Evolutionary conservation across 2,888 invertebrate species (phyloP).

Genomic region (Dryocosmus kuriphilus): DNA sequence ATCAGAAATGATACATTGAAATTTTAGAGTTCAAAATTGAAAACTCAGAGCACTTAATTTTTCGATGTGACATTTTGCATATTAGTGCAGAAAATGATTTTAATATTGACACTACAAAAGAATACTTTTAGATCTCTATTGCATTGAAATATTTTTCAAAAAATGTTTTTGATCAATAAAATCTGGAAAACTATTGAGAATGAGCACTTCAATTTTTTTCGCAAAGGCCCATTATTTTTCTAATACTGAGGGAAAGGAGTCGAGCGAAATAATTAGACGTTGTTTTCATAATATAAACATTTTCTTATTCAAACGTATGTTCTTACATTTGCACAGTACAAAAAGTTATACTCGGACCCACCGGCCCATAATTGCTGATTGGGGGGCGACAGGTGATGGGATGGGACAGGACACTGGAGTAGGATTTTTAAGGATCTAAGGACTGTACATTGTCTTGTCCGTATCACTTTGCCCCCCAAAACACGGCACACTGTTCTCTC

Average conservation of each 20-base stretch:
- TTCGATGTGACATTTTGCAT: too few relatives aligned
- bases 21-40: too few relatives aligned
- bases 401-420: slow-evolving; percentile 60
- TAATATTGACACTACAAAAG: too few relatives aligned
- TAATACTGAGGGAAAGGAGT: not conserved
- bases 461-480: slow-evolving; percentile 71
- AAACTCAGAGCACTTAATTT: too few relatives aligned
- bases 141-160: too few relatives aligned
- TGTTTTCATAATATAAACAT: slow-evolving; percentile 76
- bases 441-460: slow-evolving; percentile 71
- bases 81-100: too few relatives aligned
- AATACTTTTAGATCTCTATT: too few relatives aligned
- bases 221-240: too few relatives aligned
- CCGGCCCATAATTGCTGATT: slow-evolving; percentile 74
- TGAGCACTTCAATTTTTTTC: too few relatives aligned
- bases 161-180: too few relatives aligned
- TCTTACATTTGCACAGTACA: slow-evolving; percentile 92
- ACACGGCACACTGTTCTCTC: slow-evolving; percentile 65
- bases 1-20: too few relatives aligned
- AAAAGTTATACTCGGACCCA: slow-evolving; percentile 83
- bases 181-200: too few relatives aligned
- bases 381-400: slow-evolving; percentile 70
- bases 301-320: slow-evolving; percentile 85
- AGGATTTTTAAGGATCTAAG: slow-evolving; percentile 58
- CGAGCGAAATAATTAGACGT: slow-evolving; percentile 5